Base-by-base conservation (phyloP, 1,140 invertebrate genomes). In the Gryon sp. region DNA sequence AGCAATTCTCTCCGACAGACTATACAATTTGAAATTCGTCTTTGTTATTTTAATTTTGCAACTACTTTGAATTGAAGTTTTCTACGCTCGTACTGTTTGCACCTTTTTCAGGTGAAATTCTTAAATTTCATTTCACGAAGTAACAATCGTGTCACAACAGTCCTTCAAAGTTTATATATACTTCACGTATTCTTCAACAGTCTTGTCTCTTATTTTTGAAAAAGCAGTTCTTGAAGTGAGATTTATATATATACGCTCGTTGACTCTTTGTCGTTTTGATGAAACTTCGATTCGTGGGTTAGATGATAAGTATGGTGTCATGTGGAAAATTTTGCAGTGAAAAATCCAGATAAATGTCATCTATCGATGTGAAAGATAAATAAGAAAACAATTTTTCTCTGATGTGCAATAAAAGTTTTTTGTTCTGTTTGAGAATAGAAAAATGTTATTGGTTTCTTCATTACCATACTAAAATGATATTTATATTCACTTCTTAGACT, bases 71-170 rank as follows among this genome's bases (percentile, higher is more conserved):
- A n/a, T n/a, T n/a, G n/a, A n/a, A n/a, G n/a, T n/a, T n/a, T n/a
- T n/a, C n/a, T n/a, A n/a, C n/a, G n/a, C n/a, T n/a, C n/a, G n/a
- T n/a, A n/a, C n/a, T n/a, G n/a, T n/a, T n/a, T n/a, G n/a, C 11
- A 34, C 30, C 11, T 34, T 34, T 34, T 34, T 2, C 11, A 34
- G 11, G 30, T 34, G 30, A 9, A 2, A 34, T 11, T 34, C 30
- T 34, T 3, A 4, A 34, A 34, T 34, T 34, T 34, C 30, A 7
- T 7, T 11, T n/a, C 30, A 34, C 30, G 30, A 7, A 9, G 30
- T n/a, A 5, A n/a, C 30, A 34, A 34, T 34, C 30, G 11, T 34
- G 11, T 34, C 30, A 34, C 30, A 34, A 34, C 30, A 34, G 30
- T 34, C 30, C 11, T 11, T 34, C 11, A 34, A 34, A n/a, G n/a